These are phyloP conservation scores for Lethocerus indicus DNA, from an alignment of 1,140 invertebrate species.

Conservation along the genomic window DNA sequence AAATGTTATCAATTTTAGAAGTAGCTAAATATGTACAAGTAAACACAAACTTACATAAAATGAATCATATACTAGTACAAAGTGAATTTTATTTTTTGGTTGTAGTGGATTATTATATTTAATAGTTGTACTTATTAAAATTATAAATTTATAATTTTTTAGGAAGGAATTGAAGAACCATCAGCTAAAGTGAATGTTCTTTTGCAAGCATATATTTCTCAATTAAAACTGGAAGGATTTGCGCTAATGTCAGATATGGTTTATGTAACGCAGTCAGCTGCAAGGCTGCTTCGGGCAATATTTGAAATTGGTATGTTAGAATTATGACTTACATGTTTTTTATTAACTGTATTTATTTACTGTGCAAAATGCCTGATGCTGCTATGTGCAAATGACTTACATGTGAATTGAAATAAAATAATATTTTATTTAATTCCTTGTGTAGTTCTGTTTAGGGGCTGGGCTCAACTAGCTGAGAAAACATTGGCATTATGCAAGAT, in stretches of 20 bases:
- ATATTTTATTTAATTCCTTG: slow-evolving; percentile 9
- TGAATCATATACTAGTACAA: too few species aligned
- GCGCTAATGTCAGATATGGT: slow-evolving; percentile 99
- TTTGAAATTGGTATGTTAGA: slow-evolving; percentile 80
- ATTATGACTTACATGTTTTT: too few species aligned
- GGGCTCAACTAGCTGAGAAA: slow-evolving; percentile 96
- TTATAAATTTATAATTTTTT: slow-evolving; percentile 1
- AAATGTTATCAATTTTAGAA: too few species aligned
- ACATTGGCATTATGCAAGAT: slow-evolving; percentile 93
- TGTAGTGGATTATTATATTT: not conserved
- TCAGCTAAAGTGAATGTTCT: slow-evolving; percentile 94
- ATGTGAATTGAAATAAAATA: too few species aligned
- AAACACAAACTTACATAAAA: not conserved
- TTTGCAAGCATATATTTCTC: slow-evolving; percentile 95
- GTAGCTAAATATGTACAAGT: slow-evolving; percentile 4
- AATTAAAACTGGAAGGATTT: slow-evolving; percentile 95
- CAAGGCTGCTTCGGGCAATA: slow-evolving; percentile 86
- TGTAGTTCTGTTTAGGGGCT: slow-evolving; percentile 65
- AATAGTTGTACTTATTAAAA: not conserved
- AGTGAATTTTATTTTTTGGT: not conserved
- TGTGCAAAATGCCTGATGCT: too few species aligned
- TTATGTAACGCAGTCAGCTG: slow-evolving; percentile 95
- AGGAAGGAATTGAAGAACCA: slow-evolving; percentile 96
- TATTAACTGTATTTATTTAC: too few species aligned
- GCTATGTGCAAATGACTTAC: too few species aligned